These are phyloP conservation scores for Magallana ariakensis DNA, from an alignment of 1,140 invertebrate genomes.

Conservation along the genomic window DNA sequence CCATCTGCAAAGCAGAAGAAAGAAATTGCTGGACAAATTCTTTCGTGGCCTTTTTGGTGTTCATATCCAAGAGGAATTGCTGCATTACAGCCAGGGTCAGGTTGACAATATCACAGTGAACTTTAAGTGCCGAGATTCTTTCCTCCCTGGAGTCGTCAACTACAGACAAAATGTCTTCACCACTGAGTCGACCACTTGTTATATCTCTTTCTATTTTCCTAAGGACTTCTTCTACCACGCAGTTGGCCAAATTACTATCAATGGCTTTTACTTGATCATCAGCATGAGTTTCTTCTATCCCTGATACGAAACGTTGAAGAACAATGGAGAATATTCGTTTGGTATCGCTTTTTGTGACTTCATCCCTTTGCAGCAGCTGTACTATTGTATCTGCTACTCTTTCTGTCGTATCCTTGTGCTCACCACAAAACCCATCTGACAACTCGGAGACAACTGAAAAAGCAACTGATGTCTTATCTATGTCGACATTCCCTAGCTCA, in stretches of 20 bases:
- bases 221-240: conserved; percentile 49
- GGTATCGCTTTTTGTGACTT: conserved; percentile 5
- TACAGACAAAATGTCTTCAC: conserved; percentile 42
- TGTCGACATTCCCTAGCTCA: conserved; percentile 13
- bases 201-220: conserved; percentile 52
- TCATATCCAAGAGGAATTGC: conserved; percentile 35
- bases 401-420: conserved; percentile 32
- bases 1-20: neutral
- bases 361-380: conserved; percentile 40
- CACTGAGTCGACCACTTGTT: conserved; percentile 38
- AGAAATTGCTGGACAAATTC: conserved; percentile 26
- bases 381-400: conserved; percentile 37
- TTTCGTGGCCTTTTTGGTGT: neutral
- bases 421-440: neutral
- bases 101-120: conserved; percentile 45
- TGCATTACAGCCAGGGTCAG: conserved; percentile 45
- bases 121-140: neutral
- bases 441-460: conserved; percentile 41
- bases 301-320: conserved; percentile 36
- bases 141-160: conserved; percentile 27
- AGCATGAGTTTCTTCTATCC: neutral
- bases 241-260: conserved; percentile 48
- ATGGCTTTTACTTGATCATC: neutral
- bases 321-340: conserved; percentile 46
- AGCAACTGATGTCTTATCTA: conserved; percentile 34